phyloP scores from a whole-genome alignment of 30 jellyfish, hydroid and myxozoan genomes.

The Pseudorhiza aurosa region DNA sequence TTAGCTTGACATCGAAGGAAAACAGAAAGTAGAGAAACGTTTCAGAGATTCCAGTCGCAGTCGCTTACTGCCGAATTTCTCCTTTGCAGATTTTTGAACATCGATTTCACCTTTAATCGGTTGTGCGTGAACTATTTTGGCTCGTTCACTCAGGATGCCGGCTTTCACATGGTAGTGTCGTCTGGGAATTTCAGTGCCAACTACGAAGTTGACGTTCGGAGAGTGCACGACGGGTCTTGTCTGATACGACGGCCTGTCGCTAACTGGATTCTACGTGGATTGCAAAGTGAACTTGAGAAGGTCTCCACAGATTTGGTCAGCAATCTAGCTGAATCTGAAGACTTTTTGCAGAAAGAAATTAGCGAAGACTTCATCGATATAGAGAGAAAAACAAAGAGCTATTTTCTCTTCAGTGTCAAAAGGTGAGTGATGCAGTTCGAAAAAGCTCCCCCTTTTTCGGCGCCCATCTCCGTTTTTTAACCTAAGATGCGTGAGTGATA shows the following conservation, averaged over 20 bases:
- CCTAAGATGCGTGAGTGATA: too few relatives aligned
- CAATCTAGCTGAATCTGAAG: slow-evolving; percentile 36
- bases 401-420: slow-evolving; percentile 88
- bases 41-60: too few relatives aligned
- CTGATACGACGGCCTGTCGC: slow-evolving; percentile 91
- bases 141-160: slow-evolving; percentile 93
- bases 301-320: slow-evolving; percentile 66
- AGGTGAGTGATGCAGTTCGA: slow-evolving; percentile 68
- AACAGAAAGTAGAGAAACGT: too few relatives aligned
- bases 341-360: slow-evolving; percentile 2
- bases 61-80: too few relatives aligned
- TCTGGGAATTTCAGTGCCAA: slow-evolving; percentile 85
- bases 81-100: slow-evolving; percentile 64
- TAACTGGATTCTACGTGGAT: slow-evolving; percentile 92
- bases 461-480: too few relatives aligned
- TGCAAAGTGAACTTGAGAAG: slow-evolving; percentile 78
- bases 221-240: slow-evolving; percentile 29
- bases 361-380: slow-evolving; percentile 42
- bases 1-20: too few relatives aligned
- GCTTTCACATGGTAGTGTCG: slow-evolving; percentile 72
- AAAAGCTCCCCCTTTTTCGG: too few relatives aligned
- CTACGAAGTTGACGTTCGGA: slow-evolving; percentile 75
- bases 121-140: slow-evolving; percentile 90
- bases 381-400: slow-evolving; percentile 48
- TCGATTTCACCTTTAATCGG: slow-evolving; percentile 86